These are phyloP conservation scores for Thereuonema tuberculata DNA, from an alignment of 1,140 invertebrate species.

Conservation along the genomic window DNA sequence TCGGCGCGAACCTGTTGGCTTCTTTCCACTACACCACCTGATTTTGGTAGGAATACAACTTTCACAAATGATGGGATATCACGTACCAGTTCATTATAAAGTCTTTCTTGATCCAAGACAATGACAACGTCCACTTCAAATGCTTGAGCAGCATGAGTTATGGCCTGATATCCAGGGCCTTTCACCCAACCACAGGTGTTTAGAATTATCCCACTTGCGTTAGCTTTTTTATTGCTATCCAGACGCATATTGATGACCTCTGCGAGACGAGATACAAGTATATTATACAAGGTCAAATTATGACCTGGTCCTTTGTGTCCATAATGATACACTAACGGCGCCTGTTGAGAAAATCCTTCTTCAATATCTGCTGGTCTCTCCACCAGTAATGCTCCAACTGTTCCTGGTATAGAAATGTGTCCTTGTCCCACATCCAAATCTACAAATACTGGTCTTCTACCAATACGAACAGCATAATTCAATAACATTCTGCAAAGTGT, in stretches of 20 bases:
- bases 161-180: conserved; percentile 65
- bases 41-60: conserved; percentile 87
- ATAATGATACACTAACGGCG: conserved; percentile 86
- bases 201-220: conserved; percentile 79
- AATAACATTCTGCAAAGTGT: conserved; percentile 76
- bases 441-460: conserved; percentile 65
- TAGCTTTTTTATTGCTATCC: conserved; percentile 64
- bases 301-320: conserved; percentile 64
- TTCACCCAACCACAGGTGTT: conserved; percentile 98
- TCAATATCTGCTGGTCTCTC: conserved; percentile 82
- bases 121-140: conserved; percentile 90
- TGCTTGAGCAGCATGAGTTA: conserved; percentile 72
- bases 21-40: conserved; percentile 87
- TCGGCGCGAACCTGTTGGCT: conserved; percentile 54
- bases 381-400: conserved; percentile 61
- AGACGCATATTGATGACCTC: conserved; percentile 71
- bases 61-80: conserved; percentile 89
- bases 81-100: conserved; percentile 84
- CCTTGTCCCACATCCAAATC: conserved; percentile 96
- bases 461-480: conserved; percentile 86
- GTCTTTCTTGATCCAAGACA: conserved; percentile 89
- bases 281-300: conserved; percentile 75
- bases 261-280: conserved; percentile 68
- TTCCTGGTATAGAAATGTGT: not conserved
- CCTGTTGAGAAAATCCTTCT: conserved; percentile 81